These are phyloP conservation scores for Dynastes hyllus DNA, from an alignment of 2,888 invertebrate genomes.

Conservation along the genomic window DNA sequence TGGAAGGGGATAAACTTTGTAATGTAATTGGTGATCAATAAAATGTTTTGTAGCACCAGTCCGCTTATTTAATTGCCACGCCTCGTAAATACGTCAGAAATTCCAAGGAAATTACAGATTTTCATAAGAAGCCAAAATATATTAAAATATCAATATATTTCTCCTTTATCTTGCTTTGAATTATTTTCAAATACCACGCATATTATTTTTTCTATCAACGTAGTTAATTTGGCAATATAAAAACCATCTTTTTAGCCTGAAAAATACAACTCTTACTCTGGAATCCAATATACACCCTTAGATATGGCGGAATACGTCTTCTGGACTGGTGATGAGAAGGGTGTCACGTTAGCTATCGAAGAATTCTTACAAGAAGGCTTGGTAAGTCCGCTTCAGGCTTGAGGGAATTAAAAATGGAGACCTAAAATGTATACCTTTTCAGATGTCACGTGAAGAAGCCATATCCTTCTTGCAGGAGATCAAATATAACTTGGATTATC, in stretches of 20 bases:
- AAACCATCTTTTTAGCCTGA: conserved; percentile 72
- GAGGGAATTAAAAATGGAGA: neutral
- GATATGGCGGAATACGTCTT: conserved; percentile 90
- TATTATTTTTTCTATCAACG: too few species aligned
- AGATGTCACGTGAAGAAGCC: conserved; percentile 86
- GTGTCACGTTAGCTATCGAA: conserved; percentile 84
- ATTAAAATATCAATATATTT: too few species aligned
- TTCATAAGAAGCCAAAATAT: too few species aligned
- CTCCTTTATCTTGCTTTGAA: too few species aligned
- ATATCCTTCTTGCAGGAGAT: conserved; percentile 84
- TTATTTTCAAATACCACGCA: too few species aligned
- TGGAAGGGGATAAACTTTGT: too few species aligned
- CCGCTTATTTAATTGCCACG: too few species aligned
- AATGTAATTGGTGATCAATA: too few species aligned
- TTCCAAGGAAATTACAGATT: too few species aligned
- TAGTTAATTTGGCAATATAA: too few species aligned
- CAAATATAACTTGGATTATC: conserved; percentile 82
- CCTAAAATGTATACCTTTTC: conserved; percentile 47
- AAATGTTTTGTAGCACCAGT: too few species aligned
- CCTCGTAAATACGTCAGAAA: too few species aligned
- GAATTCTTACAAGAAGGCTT: conserved; percentile 85
- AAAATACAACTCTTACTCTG: conserved; percentile 71
- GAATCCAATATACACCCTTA: conserved; percentile 82
- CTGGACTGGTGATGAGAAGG: conserved; percentile 87
- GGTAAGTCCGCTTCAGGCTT: conserved; percentile 72